Percentiles rank a stretch among this genome's conserved stretches.
These are phyloP conservation scores for Sphenopsis melanotis DNA, from an alignment of 2,797 vertebrate species.

Conservation along the genomic window DNA sequence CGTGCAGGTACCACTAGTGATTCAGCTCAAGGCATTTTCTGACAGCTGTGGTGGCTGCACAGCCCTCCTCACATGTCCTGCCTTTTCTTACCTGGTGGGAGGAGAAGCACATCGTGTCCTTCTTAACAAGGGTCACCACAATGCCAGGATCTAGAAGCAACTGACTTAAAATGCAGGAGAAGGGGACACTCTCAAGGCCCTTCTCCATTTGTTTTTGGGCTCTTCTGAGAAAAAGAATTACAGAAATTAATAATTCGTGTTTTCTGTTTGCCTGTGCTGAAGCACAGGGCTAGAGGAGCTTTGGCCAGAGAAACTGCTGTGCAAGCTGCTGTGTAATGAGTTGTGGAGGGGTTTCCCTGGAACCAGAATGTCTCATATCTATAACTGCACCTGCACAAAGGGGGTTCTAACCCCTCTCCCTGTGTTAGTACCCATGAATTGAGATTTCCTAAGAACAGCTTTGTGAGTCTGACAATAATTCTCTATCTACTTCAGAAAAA, in stretches of 20 bases:
- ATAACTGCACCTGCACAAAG: background rate
- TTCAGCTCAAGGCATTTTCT: background rate
- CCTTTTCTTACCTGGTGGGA: background rate
- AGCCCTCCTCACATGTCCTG: background rate
- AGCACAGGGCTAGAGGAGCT: background rate
- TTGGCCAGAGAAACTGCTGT: background rate
- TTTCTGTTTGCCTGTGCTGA: background rate
- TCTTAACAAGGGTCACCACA: background rate
- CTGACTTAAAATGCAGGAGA: background rate
- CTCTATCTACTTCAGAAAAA: background rate
- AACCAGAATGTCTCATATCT: background rate
- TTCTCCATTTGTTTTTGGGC: background rate
- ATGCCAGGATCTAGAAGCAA: background rate
- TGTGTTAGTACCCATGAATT: background rate
- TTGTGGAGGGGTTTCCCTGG: background rate
- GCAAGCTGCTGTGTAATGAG: background rate
- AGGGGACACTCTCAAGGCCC: background rate
- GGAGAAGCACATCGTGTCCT: fast-evolving
- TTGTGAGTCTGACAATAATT: background rate
- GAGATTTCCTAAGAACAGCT: background rate
- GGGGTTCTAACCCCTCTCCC: background rate
- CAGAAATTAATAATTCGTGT: background rate
- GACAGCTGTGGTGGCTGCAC: background rate
- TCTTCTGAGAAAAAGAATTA: background rate
- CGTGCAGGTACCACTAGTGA: fast-evolving